A percentile compares a stretch with the other conserved stretches of the same genome.
These are phyloP conservation scores for Tragelaphus eurycerus DNA, from an alignment of 2,797 vertebrate genomes.

Conservation along the genomic window DNA sequence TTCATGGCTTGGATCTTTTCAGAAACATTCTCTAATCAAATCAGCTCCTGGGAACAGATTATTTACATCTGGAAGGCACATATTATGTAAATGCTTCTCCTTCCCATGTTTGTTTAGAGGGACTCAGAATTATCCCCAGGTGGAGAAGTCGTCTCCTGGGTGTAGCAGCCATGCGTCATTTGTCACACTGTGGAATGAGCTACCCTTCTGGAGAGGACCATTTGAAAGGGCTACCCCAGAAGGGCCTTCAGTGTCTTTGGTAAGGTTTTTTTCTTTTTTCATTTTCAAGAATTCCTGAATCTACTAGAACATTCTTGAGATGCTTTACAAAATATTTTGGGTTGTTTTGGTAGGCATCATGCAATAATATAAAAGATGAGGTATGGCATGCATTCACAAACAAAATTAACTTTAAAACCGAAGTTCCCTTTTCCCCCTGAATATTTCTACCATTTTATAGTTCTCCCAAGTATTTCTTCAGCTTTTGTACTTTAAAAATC, in stretches of 20 bases:
- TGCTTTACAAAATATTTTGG: neutral
- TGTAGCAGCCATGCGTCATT: neutral
- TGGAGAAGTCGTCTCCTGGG: neutral
- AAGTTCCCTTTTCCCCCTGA: neutral
- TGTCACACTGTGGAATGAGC: neutral
- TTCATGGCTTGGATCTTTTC: slow-evolving; percentile 38
- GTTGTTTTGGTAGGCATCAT: neutral
- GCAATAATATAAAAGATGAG: neutral
- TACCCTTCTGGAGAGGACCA: neutral
- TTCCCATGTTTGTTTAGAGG: slow-evolving; percentile 20
- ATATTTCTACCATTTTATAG: slow-evolving; percentile 37
- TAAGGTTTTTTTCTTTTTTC: neutral
- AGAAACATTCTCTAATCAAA: slow-evolving; percentile 45
- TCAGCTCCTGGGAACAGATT: slow-evolving; percentile 42
- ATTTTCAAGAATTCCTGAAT: slow-evolving; percentile 18
- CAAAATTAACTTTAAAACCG: slow-evolving; percentile 34
- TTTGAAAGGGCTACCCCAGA: neutral
- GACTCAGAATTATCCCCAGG: slow-evolving; percentile 22
- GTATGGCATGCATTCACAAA: neutral
- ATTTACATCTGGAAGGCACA: slow-evolving; percentile 55
- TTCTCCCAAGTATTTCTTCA: neutral
- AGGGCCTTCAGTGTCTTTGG: neutral
- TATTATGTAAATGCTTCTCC: slow-evolving; percentile 46
- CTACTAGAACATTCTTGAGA: neutral
- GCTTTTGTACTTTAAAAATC: neutral